These are phyloP conservation scores for Antennarius maculatus DNA, from an alignment of 2,797 vertebrate species.

Conservation along the genomic window DNA sequence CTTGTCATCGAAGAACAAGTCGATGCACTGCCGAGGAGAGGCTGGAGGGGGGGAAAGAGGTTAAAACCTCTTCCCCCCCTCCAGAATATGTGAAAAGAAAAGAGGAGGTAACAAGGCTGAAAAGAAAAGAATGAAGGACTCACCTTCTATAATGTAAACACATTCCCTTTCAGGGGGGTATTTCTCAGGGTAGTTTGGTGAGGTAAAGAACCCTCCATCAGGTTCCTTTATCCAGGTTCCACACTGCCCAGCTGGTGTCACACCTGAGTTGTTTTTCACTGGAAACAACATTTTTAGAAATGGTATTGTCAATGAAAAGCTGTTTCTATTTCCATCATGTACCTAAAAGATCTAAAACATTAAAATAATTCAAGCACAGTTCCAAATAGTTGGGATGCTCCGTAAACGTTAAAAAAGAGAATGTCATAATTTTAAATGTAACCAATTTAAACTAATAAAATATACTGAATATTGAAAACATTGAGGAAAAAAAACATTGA, in stretches of 20 bases:
- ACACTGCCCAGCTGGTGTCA: conserved; percentile 91
- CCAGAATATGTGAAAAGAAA: not conserved
- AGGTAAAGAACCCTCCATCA: conserved; percentile 94
- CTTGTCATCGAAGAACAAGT: conserved; percentile 94
- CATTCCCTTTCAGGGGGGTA: conserved; percentile 97
- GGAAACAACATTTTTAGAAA: conserved; percentile 21
- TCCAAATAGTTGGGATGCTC: no score
- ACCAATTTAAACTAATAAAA: no score
- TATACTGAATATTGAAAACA: no score
- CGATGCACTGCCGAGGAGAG: conserved; percentile 94
- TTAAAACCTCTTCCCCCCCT: no score
- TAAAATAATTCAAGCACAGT: no score
- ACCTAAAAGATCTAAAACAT: no score
- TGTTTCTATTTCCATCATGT: no score
- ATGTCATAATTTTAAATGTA: no score
- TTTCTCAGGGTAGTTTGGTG: conserved; percentile 96
- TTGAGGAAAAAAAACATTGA: not conserved
- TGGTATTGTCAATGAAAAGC: no score
- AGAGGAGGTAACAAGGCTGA: not conserved
- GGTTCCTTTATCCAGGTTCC: conserved; percentile 94
- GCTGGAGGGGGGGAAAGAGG: conserved; percentile 78
- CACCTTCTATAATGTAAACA: conserved; percentile 98
- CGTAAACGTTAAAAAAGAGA: no score
- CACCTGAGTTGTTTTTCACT: conserved; percentile 93
- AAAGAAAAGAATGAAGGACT: conserved; percentile 24